Percentiles rank a stretch among this genome's conserved stretches.
Evolutionary conservation across 2,113 vertebrate species (phyloP).

Genomic region (Oreochromis tanganicae): DNA sequence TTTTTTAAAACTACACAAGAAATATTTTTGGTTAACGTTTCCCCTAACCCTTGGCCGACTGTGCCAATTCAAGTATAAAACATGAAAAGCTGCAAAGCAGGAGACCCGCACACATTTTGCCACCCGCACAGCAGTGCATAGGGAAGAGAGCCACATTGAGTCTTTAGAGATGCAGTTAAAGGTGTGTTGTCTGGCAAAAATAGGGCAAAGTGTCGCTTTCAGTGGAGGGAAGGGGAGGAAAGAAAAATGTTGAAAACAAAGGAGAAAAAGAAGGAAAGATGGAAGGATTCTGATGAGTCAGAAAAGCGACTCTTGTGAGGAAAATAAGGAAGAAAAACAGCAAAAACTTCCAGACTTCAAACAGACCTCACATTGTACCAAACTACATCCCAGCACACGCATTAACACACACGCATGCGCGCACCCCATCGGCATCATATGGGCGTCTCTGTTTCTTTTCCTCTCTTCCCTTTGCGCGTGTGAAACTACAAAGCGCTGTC

Average conservation of each 20-base stretch:
- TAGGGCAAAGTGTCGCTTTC: conserved; percentile 24
- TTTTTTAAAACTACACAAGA: background rate
- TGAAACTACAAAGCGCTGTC: conserved; percentile 62
- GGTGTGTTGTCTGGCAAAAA: conserved; percentile 30
- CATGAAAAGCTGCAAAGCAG: background rate
- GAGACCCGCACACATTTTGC: background rate
- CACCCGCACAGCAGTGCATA: background rate
- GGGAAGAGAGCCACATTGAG: background rate
- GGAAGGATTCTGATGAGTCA: conserved; percentile 44
- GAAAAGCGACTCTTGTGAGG: background rate
- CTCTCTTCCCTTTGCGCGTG: background rate
- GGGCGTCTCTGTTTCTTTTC: background rate
- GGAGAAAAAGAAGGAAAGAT: conserved; percentile 9
- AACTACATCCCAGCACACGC: conserved; percentile 2
- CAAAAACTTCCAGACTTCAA: conserved; percentile 35
- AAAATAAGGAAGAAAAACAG: background rate
- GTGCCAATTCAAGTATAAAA: background rate
- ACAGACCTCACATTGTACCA: conserved; percentile 30
- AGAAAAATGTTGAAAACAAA: conserved; percentile 8
- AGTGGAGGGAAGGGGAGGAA: background rate
- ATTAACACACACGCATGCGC: background rate
- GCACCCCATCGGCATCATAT: background rate
- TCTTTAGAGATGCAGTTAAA: conserved; percentile 5
- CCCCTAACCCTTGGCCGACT: background rate
- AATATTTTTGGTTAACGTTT: background rate